Conservation (phyloP, 2,113 vertebrate species). For the Riparia riparia region DNA sequence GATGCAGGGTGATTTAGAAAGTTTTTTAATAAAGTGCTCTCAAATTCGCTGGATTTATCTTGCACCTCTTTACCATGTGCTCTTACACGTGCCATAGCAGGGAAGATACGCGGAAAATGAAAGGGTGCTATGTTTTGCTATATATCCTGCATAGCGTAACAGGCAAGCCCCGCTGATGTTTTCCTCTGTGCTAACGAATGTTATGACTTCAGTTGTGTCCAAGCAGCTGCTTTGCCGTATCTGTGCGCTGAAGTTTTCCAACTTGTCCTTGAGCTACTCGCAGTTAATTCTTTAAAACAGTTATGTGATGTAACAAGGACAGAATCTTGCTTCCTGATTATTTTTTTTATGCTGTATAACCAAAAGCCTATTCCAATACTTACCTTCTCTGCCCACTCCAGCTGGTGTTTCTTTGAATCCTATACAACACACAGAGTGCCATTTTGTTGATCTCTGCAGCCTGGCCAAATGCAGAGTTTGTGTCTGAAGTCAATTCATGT, state of each 20-base stretch:
- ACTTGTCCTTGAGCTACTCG: neutral
- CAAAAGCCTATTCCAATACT: neutral
- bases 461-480: neutral
- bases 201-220: neutral
- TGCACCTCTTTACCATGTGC: accelerated
- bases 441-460: neutral
- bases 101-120: accelerated
- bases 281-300: neutral
- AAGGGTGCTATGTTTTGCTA: accelerated
- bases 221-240: neutral
- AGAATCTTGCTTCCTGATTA: neutral
- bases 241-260: neutral
- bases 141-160: neutral
- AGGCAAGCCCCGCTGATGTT: accelerated
- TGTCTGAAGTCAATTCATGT: neutral
- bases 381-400: neutral
- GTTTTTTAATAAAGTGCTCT: neutral
- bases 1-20: neutral
- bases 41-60: neutral
- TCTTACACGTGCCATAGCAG: accelerated
- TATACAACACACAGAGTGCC: accelerated
- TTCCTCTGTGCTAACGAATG: accelerated
- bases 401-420: neutral
- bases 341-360: neutral
- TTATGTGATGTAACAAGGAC: neutral